Evolutionary conservation across 2,888 invertebrate genomes (phyloP).

Genomic region (Gerris lacustris): DNA sequence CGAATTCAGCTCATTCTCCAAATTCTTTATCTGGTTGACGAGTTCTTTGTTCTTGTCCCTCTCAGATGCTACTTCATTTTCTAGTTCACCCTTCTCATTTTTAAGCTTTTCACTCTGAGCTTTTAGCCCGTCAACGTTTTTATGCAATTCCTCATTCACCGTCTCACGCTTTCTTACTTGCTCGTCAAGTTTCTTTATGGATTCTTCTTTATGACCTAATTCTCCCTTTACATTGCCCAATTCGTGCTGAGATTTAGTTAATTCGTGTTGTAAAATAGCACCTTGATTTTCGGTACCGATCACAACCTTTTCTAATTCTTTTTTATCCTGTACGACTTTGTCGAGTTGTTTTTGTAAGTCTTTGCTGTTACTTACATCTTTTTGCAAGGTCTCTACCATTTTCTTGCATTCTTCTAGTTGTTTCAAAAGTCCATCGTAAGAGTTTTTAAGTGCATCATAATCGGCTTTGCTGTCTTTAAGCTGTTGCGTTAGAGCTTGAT

Average conservation of each 20-base stretch:
- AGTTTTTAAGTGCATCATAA: not conserved
- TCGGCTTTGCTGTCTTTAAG: not conserved
- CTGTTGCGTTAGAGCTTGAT: constrained; percentile 1
- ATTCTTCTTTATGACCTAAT: constrained; percentile 6
- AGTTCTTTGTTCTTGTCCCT: not conserved
- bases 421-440: not conserved
- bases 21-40: not conserved
- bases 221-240: constrained; percentile 4
- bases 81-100: not conserved
- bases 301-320: constrained; percentile 9
- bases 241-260: constrained; percentile 5
- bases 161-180: not conserved
- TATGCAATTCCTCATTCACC: not conserved
- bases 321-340: constrained; percentile 9
- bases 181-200: constrained; percentile 11
- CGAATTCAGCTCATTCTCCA: not conserved
- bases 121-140: too few species aligned
- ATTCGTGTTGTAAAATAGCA: not conserved
- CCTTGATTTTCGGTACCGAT: constrained; percentile 9
- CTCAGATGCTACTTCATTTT: not conserved
- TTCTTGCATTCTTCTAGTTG: constrained; percentile 12
- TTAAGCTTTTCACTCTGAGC: not conserved
- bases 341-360: constrained; percentile 8
- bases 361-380: constrained; percentile 3
- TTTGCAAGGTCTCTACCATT: constrained; percentile 11